Base-by-base conservation (phyloP, 1,140 invertebrate species). In the Drosophila pachea region DNA sequence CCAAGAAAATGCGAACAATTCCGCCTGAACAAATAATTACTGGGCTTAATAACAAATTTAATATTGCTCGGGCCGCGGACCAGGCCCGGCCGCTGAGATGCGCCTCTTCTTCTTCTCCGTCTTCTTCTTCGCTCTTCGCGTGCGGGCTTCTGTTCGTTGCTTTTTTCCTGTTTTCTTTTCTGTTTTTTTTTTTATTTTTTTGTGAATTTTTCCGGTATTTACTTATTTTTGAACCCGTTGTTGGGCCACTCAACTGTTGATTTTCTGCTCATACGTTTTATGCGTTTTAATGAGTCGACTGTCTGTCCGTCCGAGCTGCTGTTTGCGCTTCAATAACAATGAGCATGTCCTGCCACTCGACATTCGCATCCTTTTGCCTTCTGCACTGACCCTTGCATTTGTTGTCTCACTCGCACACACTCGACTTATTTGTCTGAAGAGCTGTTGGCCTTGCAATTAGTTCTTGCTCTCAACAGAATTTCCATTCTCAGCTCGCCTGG, bases 1-100 rank as follows among this genome's bases (percentile, higher is more conserved):
- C 64, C 52, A 33, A 56, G 61, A 66, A 78, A 70, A 68, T 79
- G 76, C 66, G 74, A 79, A 76, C 79, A 76, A 66, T 84, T 83
- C 66, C 73, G 73, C 56, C 64, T 73, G 68, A 68, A 66, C 65
- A 83, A 83, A 83, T 83, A 83, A 83, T 83, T 84, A 83, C 79
- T 68, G 68, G 68, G 79, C 79, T 83, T 83, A 83, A 83, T 83
- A 83, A 79, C 79, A 83, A 83, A 83, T 83, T 83, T 84, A 83
- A 83, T 83, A 79, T 79, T 70, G 76, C 72, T 52, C 45, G 58
- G 55, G 45, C 59, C 72, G 55, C 75, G 68, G 78, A 63, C 72
- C 49, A 48, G 48, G 43, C 54, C 48, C 49, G 61, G 71, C 70
- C 77, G 73, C 78, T 40, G 14, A 22, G 22, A 22, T 22, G 22